A percentile compares a stretch with the other conserved stretches of the same genome.
phyloP scores from a whole-genome alignment of 2,888 invertebrate species.

The Microplitis deprimator region DNA sequence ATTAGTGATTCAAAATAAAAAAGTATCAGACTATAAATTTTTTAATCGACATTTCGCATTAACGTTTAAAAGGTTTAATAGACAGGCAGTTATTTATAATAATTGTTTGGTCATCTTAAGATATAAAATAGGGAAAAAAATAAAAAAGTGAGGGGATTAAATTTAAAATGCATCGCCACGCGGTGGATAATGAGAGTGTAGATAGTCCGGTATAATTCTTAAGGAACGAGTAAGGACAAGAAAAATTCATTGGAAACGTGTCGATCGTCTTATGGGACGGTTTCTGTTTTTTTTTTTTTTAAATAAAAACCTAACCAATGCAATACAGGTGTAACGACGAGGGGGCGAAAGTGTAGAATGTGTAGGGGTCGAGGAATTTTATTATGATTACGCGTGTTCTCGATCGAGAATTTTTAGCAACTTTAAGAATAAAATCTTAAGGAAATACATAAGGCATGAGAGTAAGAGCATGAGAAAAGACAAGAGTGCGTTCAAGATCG shows the following conservation, averaged over 20 bases:
- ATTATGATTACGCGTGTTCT: slow-evolving; percentile 42
- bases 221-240: slow-evolving; percentile 4
- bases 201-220: not conserved
- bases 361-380: not conserved
- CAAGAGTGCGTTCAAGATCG: slow-evolving; percentile 29
- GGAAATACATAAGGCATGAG: slow-evolving; percentile 53
- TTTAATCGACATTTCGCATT: too few relatives aligned
- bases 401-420: slow-evolving; percentile 46
- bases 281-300: not conserved
- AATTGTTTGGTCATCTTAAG: slow-evolving; percentile 29
- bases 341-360: not conserved
- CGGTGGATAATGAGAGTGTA: slow-evolving; percentile 38
- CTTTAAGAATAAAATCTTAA: slow-evolving; percentile 52
- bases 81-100: slow-evolving; percentile 27
- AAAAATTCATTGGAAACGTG: slow-evolving; percentile 41
- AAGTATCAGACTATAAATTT: too few relatives aligned
- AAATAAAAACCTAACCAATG: not conserved
- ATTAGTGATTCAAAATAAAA: not conserved
- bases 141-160: slow-evolving; percentile 17
- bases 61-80: slow-evolving; percentile 7
- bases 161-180: slow-evolving; percentile 38
- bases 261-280: slow-evolving; percentile 28
- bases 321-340: not conserved
- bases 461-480: slow-evolving; percentile 22
- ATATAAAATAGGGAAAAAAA: slow-evolving; percentile 20